Evolutionary conservation across 2,888 invertebrate species (phyloP).

Genomic region (Melitaea athalia): DNA sequence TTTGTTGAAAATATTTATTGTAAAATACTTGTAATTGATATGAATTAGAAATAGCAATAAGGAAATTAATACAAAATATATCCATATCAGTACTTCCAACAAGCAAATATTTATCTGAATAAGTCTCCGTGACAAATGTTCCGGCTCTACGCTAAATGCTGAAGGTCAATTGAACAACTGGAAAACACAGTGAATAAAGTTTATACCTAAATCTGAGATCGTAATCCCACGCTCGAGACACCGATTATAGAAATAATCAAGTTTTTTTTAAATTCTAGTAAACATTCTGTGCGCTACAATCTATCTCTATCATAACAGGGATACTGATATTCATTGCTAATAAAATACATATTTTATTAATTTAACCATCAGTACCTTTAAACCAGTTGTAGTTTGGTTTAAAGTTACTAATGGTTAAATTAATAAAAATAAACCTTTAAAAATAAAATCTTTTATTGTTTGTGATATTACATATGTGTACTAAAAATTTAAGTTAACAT

Average conservation of each 20-base stretch:
- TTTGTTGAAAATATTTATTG: background rate
- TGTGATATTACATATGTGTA: too few species aligned
- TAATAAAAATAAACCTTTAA: too few species aligned
- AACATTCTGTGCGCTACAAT: conserved; percentile 28
- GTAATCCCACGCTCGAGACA: conserved; percentile 75
- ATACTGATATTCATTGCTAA: background rate
- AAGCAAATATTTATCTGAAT: conserved; percentile 45
- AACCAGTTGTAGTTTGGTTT: too few species aligned
- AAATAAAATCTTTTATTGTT: too few species aligned
- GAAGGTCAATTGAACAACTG: conserved; percentile 64
- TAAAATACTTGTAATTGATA: background rate
- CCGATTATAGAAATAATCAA: conserved; percentile 67
- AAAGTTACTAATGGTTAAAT: too few species aligned
- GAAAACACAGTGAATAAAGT: conserved; percentile 72
- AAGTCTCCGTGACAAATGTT: conserved; percentile 58
- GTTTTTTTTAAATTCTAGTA: conserved; percentile 54
- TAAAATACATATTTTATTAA: background rate
- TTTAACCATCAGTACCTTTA: background rate
- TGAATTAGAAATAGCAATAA: conserved; percentile 16
- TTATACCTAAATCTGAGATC: conserved; percentile 66
- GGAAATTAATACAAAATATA: conserved; percentile 22
- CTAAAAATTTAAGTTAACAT: too few species aligned
- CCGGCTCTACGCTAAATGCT: conserved; percentile 59
- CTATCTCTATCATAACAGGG: background rate
- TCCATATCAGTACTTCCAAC: conserved; percentile 31